phyloP scores from a whole-genome alignment of 2,797 vertebrate genomes.

The Carcharodon carcharias region DNA sequence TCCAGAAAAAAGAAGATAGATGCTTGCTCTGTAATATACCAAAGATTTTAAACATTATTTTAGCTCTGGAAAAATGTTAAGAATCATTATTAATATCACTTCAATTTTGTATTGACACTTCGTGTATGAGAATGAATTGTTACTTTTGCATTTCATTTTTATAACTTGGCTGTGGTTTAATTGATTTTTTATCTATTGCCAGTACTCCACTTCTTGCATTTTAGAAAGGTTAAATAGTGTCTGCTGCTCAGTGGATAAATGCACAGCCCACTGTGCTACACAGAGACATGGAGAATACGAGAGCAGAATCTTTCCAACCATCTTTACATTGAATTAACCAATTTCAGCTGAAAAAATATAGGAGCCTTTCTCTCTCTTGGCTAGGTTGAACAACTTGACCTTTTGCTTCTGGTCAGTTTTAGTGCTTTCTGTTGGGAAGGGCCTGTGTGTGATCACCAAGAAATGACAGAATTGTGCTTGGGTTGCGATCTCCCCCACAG shows the following conservation, averaged over 20 bases:
- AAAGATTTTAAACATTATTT: not conserved
- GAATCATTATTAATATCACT: not conserved
- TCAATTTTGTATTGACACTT: not conserved
- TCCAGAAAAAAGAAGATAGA: not conserved
- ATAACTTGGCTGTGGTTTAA: not conserved
- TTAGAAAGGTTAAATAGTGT: not conserved
- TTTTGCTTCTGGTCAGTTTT: not conserved
- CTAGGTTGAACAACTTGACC: not conserved
- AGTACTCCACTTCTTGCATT: not conserved
- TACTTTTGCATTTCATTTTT: not conserved
- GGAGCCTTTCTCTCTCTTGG: not conserved
- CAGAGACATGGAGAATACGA: not conserved
- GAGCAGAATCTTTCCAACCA: not conserved
- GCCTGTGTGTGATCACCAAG: no score
- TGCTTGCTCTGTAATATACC: not conserved
- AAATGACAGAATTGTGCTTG: no score
- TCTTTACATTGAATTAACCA: not conserved
- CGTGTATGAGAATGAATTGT: not conserved
- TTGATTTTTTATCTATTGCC: not conserved
- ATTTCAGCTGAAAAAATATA: not conserved
- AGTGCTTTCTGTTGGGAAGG: not conserved
- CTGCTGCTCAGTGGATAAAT: not conserved
- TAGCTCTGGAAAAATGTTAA: not conserved
- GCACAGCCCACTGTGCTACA: not conserved
- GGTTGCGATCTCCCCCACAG: no score